phyloP scores from a whole-genome alignment of 2,113 vertebrate genomes.

The Protobothrops mucrosquamatus region DNA sequence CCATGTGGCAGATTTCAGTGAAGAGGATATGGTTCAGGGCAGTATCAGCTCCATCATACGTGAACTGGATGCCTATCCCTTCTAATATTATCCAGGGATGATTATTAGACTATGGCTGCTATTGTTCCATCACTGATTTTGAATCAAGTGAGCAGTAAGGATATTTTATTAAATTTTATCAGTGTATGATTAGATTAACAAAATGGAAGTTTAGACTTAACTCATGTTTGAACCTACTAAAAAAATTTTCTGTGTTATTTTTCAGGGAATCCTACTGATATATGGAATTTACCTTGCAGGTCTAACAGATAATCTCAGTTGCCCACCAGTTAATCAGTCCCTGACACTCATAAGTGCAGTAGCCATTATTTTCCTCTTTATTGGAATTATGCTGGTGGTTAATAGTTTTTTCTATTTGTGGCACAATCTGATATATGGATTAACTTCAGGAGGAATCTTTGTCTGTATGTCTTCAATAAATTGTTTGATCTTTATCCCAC shows the following conservation, averaged over 20 bases:
- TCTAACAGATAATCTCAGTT: conserved; percentile 88
- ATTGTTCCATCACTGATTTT: not conserved
- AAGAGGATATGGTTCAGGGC: not conserved
- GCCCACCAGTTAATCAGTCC: conserved; percentile 95
- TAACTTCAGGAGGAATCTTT: conserved; percentile 90
- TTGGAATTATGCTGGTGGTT: conserved; percentile 75
- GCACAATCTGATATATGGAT: conserved; percentile 88
- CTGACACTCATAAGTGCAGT: conserved; percentile 85
- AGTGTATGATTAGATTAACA: not conserved
- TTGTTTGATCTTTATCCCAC: conserved; percentile 94
- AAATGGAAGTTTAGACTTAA: conserved; percentile 2
- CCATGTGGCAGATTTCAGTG: not conserved
- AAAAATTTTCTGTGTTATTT: conserved; percentile 27
- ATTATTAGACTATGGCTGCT: not conserved
- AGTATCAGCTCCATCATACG: not conserved
- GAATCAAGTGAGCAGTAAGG: conserved; percentile 52
- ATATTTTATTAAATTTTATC: not conserved
- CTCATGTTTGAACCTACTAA: conserved; percentile 47
- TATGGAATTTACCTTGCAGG: conserved; percentile 92
- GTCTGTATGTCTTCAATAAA: conserved; percentile 87
- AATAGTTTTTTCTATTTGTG: conserved; percentile 81
- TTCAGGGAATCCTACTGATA: conserved; percentile 85
- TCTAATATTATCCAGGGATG: not conserved
- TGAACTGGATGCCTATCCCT: not conserved
- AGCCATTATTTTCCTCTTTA: conserved; percentile 78